phyloP scores from a whole-genome alignment of 2,797 vertebrate species.

The Pangasius larnaudii region DNA sequence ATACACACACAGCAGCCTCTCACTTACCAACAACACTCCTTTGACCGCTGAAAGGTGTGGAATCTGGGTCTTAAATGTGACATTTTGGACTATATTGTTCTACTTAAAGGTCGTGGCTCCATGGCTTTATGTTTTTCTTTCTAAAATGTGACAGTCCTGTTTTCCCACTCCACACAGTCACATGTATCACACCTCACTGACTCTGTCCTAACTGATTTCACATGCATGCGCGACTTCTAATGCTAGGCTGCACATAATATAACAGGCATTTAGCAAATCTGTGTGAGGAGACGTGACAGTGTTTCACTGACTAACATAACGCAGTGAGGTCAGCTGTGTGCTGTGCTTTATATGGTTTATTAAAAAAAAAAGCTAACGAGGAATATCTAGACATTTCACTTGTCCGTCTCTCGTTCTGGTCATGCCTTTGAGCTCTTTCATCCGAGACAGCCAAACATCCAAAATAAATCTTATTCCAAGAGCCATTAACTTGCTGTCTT shows the following conservation, averaged over 20 bases:
- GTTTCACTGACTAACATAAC: neutral
- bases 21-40: neutral
- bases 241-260: neutral
- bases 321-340: neutral
- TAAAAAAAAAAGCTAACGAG: neutral
- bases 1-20: neutral
- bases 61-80: neutral
- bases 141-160: neutral
- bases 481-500: conserved; percentile 20
- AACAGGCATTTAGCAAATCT: conserved; percentile 11
- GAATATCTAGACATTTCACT: neutral
- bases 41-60: neutral
- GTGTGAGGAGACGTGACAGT: neutral
- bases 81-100: conserved; percentile 2
- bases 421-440: neutral
- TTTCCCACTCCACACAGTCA: neutral
- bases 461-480: conserved; percentile 16
- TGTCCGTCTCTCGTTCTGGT: neutral
- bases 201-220: conserved; percentile 5
- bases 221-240: conserved; percentile 1
- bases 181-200: neutral
- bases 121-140: neutral
- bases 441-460: neutral
- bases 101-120: neutral
- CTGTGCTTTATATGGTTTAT: neutral